Percentiles rank a stretch among this genome's conserved stretches.
These are phyloP conservation scores for Drosophila obscura DNA, from an alignment of 1,140 invertebrate species.

Conservation along the genomic window DNA sequence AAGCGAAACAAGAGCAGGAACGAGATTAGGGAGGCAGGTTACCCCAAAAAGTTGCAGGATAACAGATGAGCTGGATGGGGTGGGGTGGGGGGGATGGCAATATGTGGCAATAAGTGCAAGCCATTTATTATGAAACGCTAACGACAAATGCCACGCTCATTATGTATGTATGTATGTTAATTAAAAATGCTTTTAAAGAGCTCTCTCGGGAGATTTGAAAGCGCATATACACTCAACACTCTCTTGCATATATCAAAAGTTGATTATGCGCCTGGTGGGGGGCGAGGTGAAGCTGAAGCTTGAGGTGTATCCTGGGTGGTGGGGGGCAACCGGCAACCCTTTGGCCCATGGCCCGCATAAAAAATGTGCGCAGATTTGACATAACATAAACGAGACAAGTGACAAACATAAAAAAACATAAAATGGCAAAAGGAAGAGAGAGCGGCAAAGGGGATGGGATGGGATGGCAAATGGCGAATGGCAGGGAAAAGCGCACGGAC, in stretches of 20 bases:
- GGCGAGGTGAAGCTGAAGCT: not conserved
- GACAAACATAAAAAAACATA: constrained; percentile 65
- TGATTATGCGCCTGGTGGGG: constrained; percentile 63
- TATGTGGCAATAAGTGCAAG: constrained; percentile 57
- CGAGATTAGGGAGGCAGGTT: no score
- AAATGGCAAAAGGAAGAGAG: constrained; percentile 33
- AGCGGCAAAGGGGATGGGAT: constrained; percentile 10
- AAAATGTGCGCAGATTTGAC: constrained; percentile 77
- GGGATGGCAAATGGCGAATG: not conserved
- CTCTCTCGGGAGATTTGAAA: constrained; percentile 73
- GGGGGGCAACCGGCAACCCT: constrained; percentile 33
- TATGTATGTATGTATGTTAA: constrained; percentile 80
- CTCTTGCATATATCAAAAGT: constrained; percentile 72
- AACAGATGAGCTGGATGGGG: no score
- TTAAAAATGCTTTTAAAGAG: constrained; percentile 81
- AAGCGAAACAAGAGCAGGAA: no score
- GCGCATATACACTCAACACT: constrained; percentile 41
- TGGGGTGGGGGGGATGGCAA: not conserved
- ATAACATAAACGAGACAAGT: constrained; percentile 77
- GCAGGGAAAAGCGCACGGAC: constrained; percentile 12
- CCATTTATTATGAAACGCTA: constrained; percentile 60
- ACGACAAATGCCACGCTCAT: constrained; percentile 64
- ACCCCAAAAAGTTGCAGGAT: no score
- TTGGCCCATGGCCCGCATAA: constrained; percentile 49
- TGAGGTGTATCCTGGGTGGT: not conserved